Conservation (phyloP, 2,888 invertebrate genomes). For the Caenorhabditis japonica region DNA sequence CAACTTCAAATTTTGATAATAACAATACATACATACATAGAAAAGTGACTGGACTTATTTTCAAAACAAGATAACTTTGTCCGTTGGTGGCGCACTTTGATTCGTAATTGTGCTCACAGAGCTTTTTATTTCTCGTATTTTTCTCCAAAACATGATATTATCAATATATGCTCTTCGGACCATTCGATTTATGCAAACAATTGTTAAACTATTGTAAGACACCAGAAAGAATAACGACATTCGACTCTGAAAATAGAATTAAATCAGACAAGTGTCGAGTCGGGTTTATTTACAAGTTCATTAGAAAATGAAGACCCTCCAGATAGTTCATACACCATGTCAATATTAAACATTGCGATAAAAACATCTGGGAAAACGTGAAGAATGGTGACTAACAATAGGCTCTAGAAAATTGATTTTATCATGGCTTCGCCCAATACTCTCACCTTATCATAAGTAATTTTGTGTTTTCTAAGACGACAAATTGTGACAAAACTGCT, state of each 20-base stretch:
- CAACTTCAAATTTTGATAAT: no score
- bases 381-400: constrained; percentile 21
- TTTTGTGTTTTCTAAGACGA: constrained; percentile 16
- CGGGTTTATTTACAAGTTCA: constrained; percentile 6
- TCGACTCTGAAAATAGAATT: constrained; percentile 26
- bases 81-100: not conserved
- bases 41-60: no score
- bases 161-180: constrained; percentile 9
- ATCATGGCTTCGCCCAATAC: no score
- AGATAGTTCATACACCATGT: constrained; percentile 27
- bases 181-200: constrained; percentile 17
- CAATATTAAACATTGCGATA: constrained; percentile 20
- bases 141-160: constrained; percentile 15
- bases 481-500: constrained; percentile 15
- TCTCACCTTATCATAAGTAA: constrained; percentile 25
- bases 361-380: constrained; percentile 26
- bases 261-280: no score
- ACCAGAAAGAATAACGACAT: constrained; percentile 22
- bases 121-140: not conserved
- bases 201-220: constrained; percentile 34
- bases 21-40: no score
- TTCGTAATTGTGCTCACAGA: not conserved
- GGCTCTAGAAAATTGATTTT: constrained; percentile 10
- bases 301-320: constrained; percentile 5
- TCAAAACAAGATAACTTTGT: constrained; percentile 15